These are phyloP conservation scores for Trypoxylus dichotomus DNA, from an alignment of 1,140 invertebrate genomes.

Conservation along the genomic window DNA sequence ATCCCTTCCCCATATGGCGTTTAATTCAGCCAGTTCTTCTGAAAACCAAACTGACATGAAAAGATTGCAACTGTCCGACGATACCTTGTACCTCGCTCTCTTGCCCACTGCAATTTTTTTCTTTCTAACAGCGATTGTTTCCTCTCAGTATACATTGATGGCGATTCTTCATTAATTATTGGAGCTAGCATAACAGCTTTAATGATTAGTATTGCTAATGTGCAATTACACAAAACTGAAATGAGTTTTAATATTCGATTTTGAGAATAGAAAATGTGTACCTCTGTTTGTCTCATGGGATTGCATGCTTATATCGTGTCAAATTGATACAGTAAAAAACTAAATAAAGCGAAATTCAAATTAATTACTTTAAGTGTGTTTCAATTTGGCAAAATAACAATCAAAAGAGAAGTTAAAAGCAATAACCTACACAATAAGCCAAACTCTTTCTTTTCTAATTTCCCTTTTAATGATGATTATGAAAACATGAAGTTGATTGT, in stretches of 20 bases:
- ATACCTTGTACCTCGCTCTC: conserved; percentile 64
- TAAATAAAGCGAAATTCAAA: background rate
- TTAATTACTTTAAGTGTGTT: background rate
- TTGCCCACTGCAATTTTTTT: conserved; percentile 76
- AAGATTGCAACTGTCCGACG: background rate
- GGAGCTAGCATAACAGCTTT: background rate
- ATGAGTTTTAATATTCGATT: background rate
- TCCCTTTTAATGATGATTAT: background rate
- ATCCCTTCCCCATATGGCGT: conserved; percentile 56
- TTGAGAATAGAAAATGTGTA: conserved; percentile 4
- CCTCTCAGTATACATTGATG: conserved; percentile 35
- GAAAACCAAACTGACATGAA: conserved; percentile 38
- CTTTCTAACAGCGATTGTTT: conserved; percentile 65
- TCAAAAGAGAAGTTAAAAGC: background rate
- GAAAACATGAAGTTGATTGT: background rate
- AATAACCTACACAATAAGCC: background rate
- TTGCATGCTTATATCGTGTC: background rate
- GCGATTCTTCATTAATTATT: background rate
- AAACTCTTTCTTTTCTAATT: background rate
- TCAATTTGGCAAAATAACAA: background rate
- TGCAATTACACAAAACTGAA: conserved; percentile 8
- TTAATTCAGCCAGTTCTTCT: conserved; percentile 68
- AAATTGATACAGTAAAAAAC: background rate
- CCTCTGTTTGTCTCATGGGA: background rate
- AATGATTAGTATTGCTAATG: background rate